Percentiles rank a stretch among this genome's conserved stretches.
These are phyloP conservation scores for Actinemys pallida DNA, from an alignment of 2,113 vertebrate species.

Conservation along the genomic window DNA sequence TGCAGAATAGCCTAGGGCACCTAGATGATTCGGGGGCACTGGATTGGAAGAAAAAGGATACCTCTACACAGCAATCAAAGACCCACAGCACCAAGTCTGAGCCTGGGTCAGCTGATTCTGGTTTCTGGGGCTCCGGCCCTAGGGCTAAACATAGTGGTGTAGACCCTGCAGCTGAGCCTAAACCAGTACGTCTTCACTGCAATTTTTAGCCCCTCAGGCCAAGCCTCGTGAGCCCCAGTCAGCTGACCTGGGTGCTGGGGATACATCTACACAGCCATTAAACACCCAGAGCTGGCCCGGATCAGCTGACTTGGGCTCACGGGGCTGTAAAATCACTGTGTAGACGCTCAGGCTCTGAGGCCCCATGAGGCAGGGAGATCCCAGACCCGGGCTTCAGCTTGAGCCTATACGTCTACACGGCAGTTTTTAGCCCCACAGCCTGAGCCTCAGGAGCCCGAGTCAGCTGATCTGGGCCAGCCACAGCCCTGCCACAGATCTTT, in stretches of 20 bases:
- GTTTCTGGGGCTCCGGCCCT: neutral
- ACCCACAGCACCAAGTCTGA: neutral
- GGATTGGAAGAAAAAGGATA: neutral
- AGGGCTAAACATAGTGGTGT: too few relatives aligned
- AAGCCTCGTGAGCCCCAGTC: neutral
- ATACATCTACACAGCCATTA: too few relatives aligned
- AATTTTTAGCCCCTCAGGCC: too few relatives aligned
- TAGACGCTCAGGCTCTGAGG: too few relatives aligned
- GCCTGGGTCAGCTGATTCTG: neutral
- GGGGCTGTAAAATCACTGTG: too few relatives aligned
- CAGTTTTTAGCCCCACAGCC: neutral
- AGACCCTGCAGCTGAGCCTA: neutral
- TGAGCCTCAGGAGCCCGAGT: neutral
- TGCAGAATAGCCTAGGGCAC: neutral
- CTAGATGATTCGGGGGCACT: neutral
- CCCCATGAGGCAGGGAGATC: too few relatives aligned
- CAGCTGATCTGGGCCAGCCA: too few relatives aligned
- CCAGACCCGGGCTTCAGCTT: neutral
- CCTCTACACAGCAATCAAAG: neutral
- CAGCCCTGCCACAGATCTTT: neutral
- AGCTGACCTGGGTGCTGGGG: neutral
- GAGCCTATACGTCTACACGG: neutral
- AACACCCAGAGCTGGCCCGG: too few relatives aligned
- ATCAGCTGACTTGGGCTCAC: too few relatives aligned
- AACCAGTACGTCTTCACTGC: neutral